These are phyloP conservation scores for Brachyopa scutellaris DNA, from an alignment of 2,888 invertebrate species.

Conservation along the genomic window DNA sequence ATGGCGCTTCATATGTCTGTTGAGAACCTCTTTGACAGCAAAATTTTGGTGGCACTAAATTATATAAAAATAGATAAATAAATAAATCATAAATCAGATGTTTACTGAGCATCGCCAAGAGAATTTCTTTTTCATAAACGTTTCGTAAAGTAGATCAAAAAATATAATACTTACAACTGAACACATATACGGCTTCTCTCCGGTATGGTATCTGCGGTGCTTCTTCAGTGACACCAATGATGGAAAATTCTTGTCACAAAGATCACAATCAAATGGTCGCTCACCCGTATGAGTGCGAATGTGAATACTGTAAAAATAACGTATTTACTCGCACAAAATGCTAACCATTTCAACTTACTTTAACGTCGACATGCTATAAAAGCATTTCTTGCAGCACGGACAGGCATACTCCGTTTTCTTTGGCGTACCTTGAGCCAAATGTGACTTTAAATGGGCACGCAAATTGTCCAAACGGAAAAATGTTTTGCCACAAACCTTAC, in stretches of 20 bases:
- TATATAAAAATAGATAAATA: too few relatives aligned
- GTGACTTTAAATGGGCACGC: slow-evolving; percentile 87
- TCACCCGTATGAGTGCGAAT: slow-evolving; percentile 86
- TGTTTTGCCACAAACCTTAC: slow-evolving; percentile 81
- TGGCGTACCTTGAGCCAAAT: slow-evolving; percentile 84
- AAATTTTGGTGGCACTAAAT: slow-evolving; percentile 89
- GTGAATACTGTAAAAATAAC: slow-evolving; percentile 83
- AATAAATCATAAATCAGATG: too few relatives aligned
- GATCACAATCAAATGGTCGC: slow-evolving; percentile 87
- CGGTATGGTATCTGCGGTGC: slow-evolving; percentile 85
- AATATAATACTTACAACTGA: slow-evolving; percentile 82
- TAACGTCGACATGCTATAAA: slow-evolving; percentile 85
- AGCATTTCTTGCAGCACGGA: slow-evolving; percentile 86
- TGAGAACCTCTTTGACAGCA: slow-evolving; percentile 91
- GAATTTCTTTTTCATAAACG: too few relatives aligned
- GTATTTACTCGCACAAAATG: too few relatives aligned
- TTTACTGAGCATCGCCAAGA: too few relatives aligned
- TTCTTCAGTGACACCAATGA: slow-evolving; percentile 90
- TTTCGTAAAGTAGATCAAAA: neutral
- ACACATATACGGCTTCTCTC: slow-evolving; percentile 87
- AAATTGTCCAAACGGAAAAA: slow-evolving; percentile 86
- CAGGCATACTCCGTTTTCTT: slow-evolving; percentile 85
- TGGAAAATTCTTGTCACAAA: slow-evolving; percentile 87
- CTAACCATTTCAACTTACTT: too few relatives aligned
- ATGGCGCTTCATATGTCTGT: slow-evolving; percentile 89